Evolutionary conservation across 2,888 invertebrate genomes (phyloP).

Genomic region (Parnassius orleans): DNA sequence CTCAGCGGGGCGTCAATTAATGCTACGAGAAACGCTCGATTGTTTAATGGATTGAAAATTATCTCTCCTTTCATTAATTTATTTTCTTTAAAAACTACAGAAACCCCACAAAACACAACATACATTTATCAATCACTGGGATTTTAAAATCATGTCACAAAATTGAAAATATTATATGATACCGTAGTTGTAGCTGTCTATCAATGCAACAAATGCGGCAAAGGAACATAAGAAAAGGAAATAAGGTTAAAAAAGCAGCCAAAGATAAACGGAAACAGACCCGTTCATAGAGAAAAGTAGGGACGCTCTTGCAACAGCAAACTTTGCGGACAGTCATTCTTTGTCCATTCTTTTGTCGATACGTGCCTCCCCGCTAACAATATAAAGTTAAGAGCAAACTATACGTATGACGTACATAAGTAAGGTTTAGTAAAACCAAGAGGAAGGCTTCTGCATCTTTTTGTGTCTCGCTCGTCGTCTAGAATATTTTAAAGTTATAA

Average conservation of each 20-base stretch:
- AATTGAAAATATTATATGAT: neutral
- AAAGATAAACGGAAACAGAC: constrained; percentile 76
- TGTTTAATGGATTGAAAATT: constrained; percentile 41
- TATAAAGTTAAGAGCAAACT: constrained; percentile 33
- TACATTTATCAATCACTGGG: no score
- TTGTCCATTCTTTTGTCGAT: constrained; percentile 53
- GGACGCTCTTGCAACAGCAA: constrained; percentile 63
- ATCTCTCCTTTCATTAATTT: constrained; percentile 14
- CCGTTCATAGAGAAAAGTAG: constrained; percentile 73
- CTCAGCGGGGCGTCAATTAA: constrained; percentile 73
- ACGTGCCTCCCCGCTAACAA: constrained; percentile 49
- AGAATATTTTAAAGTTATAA: neutral
- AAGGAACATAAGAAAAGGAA: constrained; percentile 66
- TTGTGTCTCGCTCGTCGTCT: constrained; percentile 10
- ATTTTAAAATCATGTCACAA: neutral
- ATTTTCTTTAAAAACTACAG: neutral
- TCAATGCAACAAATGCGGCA: constrained; percentile 61
- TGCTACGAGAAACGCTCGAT: constrained; percentile 55
- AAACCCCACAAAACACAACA: no score
- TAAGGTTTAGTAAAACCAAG: constrained; percentile 19
- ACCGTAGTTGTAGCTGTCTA: constrained; percentile 38
- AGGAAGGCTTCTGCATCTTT: constrained; percentile 3
- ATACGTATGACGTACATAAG: constrained; percentile 19
- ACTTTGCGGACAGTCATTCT: constrained; percentile 62
- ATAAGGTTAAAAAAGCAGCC: constrained; percentile 61